Base-by-base conservation (phyloP, 1,140 invertebrate genomes). In the Tyrophagus putrescentiae region DNA sequence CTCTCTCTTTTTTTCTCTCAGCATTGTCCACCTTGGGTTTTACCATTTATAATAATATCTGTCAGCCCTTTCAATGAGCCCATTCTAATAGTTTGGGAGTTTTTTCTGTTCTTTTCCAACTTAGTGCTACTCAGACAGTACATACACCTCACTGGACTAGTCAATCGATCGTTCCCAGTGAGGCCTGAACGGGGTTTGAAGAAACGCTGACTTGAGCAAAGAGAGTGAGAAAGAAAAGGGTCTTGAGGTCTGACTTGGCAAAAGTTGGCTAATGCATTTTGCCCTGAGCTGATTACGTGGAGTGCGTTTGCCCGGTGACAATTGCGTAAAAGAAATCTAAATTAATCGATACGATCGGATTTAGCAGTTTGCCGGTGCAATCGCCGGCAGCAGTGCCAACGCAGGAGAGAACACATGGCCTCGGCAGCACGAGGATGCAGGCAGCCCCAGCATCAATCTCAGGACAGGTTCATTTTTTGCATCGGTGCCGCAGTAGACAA, bases 41-140 rank as follows among this genome's bases (percentile, higher is more conserved):
- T 21, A 25, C 45, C 21, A 48, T 48, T 48, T 7, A 48, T 48
- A 48, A 48, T 48, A 48, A 48, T 48, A 48, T 48, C 45, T 48
- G 45, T 48, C 45, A 48, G 18, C 21, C 13, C 23, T 7, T 48
- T 21, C 23, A 6, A 48, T n/a, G n/a, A n/a, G n/a, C n/a, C n/a
- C n/a, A n/a, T n/a, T n/a, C 13, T 39, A 13, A 39, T 39, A 39
- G 13, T 13, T 13, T 39, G 36, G 13, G 45, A 7, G 45, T 48
- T 6, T 18, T 25, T 13, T 18, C 45, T 18, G 21, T 48, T 48
- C 45, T 48, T 39, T 39, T 48, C 13, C 21, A 25, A 6, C 45
- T 25, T 39, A 21, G 36, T 39, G 13, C 36, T 39, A 39, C 21
- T 39, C 21, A 39, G 36, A 13, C n/a, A n/a, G n/a, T 39, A 21